Percentiles rank a stretch among this genome's conserved stretches.
These are phyloP conservation scores for Laterallus jamaicensis DNA, from an alignment of 2,113 vertebrate species.

Conservation along the genomic window DNA sequence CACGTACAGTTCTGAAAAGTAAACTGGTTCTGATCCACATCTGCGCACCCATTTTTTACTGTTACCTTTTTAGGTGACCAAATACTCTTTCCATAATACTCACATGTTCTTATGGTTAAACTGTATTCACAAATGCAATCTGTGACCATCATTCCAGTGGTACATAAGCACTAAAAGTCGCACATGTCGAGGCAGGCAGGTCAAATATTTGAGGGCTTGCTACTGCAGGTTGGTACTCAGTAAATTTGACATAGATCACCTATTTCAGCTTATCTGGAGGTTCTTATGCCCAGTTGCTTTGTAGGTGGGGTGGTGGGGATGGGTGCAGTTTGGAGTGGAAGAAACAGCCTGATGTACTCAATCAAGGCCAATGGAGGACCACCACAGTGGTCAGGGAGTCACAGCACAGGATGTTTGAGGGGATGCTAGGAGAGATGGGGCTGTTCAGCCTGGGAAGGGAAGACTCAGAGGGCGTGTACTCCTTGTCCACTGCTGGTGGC, in stretches of 20 bases:
- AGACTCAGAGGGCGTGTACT: not conserved
- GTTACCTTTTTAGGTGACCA: not conserved
- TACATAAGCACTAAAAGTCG: not conserved
- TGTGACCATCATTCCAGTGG: not conserved
- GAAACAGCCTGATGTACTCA: not conserved
- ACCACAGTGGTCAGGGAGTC: rapidly evolving
- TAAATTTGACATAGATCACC: not conserved
- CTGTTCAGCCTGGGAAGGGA: not conserved
- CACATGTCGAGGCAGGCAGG: rapidly evolving
- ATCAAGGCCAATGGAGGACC: not conserved
- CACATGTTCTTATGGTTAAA: not conserved
- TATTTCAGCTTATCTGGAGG: not conserved
- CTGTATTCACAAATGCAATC: not conserved
- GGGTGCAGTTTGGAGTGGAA: not conserved
- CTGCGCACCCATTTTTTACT: not conserved
- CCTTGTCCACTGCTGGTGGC: not conserved
- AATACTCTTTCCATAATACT: not conserved
- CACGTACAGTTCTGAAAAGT: not conserved
- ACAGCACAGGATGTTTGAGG: not conserved
- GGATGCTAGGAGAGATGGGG: not conserved
- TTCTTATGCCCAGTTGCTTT: not conserved
- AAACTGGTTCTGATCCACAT: not conserved
- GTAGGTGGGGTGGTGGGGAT: not conserved
- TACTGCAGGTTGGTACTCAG: not conserved
- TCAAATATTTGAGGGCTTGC: not conserved